Conservation (phyloP, 2,113 vertebrate genomes). For the Microcebus lehilahytsara region DNA sequence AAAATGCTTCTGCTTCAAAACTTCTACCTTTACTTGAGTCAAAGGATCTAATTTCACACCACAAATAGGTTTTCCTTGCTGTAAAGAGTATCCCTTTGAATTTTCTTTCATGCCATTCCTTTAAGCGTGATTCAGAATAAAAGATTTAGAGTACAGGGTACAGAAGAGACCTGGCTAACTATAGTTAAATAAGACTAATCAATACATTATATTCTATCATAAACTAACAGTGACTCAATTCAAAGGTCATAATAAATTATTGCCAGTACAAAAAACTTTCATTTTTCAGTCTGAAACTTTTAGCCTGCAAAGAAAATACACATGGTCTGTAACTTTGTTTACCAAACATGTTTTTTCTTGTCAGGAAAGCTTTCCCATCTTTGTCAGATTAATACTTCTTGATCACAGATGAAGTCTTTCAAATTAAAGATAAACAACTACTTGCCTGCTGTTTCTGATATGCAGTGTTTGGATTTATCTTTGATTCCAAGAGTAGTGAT, state of each 20-base stretch:
- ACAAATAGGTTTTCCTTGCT: conserved; percentile 47
- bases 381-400: conserved; percentile 58
- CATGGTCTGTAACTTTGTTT: background rate
- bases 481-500: conserved; percentile 97
- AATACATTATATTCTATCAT: conserved; percentile 52
- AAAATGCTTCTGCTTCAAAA: conserved; percentile 41
- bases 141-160: conserved; percentile 35
- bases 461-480: conserved; percentile 98
- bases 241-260: background rate
- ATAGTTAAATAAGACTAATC: conserved; percentile 36
- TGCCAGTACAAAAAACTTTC: background rate
- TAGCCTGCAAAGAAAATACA: conserved; percentile 33
- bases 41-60: conserved; percentile 54
- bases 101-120: conserved; percentile 54
- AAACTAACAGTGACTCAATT: background rate
- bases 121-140: conserved; percentile 58
- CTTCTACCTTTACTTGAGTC: conserved; percentile 9
- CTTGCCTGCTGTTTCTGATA: conserved; percentile 99
- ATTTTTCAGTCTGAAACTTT: conserved; percentile 40
- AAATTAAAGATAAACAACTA: conserved; percentile 78
- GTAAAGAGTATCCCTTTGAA: conserved; percentile 32
- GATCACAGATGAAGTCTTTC: conserved; percentile 70
- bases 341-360: background rate
- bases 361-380: conserved; percentile 41
- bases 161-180: conserved; percentile 22